Evolutionary conservation across 2,113 vertebrate genomes (phyloP).

Genomic region (Catharus minimus): DNA sequence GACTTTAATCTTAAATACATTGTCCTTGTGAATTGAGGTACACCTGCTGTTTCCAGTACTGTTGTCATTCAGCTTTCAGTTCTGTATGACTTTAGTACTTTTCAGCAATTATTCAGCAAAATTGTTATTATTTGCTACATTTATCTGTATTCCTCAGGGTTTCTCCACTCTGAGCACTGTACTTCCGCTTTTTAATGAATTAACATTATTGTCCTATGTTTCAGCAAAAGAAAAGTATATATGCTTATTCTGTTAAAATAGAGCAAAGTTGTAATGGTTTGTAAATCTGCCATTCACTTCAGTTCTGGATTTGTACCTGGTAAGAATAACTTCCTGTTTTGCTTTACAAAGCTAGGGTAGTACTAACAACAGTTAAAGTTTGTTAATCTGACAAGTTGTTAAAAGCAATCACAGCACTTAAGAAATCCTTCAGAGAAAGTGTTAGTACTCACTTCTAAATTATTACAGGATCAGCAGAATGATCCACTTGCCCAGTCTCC

Average conservation of each 20-base stretch:
- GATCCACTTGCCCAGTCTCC: not conserved
- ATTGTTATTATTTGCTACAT: not conserved
- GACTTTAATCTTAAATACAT: not conserved
- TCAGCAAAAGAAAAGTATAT: not conserved
- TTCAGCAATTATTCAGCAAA: not conserved
- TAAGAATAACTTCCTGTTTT: not conserved
- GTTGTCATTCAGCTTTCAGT: not conserved
- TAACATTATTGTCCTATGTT: not conserved
- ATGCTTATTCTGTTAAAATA: not conserved
- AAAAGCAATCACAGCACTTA: not conserved
- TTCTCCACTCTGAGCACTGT: not conserved
- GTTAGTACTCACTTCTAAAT: not conserved
- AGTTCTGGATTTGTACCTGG: not conserved
- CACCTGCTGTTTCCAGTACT: not conserved
- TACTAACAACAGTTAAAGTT: not conserved
- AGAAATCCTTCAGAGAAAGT: not conserved
- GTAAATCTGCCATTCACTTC: not conserved
- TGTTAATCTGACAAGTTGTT: not conserved
- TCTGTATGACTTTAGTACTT: not conserved
- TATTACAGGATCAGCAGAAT: not conserved
- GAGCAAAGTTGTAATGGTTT: not conserved
- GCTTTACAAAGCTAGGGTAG: not conserved
- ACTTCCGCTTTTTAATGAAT: not conserved
- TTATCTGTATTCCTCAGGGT: not conserved
- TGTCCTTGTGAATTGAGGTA: not conserved